Base-by-base conservation (phyloP, 2,888 invertebrate species). In the Pilophorus perplexus region DNA sequence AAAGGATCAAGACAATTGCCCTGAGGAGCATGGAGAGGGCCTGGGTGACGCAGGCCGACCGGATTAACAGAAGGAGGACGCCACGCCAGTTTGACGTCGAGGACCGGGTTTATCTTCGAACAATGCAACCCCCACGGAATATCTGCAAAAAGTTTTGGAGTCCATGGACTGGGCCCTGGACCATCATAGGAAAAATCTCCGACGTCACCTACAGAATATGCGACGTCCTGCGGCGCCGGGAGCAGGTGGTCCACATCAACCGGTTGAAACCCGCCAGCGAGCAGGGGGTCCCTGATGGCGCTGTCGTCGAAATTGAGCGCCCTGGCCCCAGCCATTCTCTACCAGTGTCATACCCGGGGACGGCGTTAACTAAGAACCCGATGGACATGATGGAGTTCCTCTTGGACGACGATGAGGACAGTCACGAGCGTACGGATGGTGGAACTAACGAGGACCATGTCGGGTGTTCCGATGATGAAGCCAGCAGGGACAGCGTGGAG, bases 101-200 rank as follows among this genome's bases (percentile, higher is more conserved):
- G 3, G 16, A 59, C 8, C 5, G 14, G 23, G 59, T 59, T 14
- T 59, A 59, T 16, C 42, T 59, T 3, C 44, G 40, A 23, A n/a
- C 22, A 3, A 40, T 59, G 20, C 59, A 59, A 16, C 5, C 42
- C 2, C 59, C 40, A 3, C 18, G 3, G 12, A 16, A 18, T 5
- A 16, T 12, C 14, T 27, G 22, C n/a, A 5, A 14, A 14, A 59
- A 59, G 23, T 59, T 59, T 16, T 59, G 59, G 59, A 42, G 59
- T 16, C 59, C 59, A 4, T 59, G 59, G 59, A 18, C 28, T 8
- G 42, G 59, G 1, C 59, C 59, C 6, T 40, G 25, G 25, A n/a
- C n/a, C n/a, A 40, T 12, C 10, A 3, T 38, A 14, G 16, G 38
- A 40, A 38, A 18, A 38, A 5, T 57, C 5, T 12, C 38, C 18